Percentiles rank a stretch among this genome's conserved stretches.
Evolutionary conservation across 2,797 vertebrate genomes (phyloP).

Genomic region (Schizopygopsis pylzovi): DNA sequence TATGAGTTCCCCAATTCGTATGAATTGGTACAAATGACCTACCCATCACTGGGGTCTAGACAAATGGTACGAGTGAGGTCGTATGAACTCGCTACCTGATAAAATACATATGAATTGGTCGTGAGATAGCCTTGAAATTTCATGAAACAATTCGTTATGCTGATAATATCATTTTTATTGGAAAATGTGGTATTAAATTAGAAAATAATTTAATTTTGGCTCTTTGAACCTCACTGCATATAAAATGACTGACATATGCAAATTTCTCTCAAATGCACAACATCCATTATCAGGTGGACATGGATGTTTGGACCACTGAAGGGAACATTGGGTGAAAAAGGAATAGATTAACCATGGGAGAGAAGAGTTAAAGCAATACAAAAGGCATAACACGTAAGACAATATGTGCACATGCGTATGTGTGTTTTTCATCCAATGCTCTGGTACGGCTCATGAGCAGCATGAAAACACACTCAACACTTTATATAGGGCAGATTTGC

Average conservation of each 20-base stretch:
- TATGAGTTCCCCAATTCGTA: no score
- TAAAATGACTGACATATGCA: not conserved
- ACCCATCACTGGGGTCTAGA: no score
- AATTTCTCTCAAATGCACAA: not conserved
- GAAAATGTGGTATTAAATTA: not conserved
- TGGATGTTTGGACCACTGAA: not conserved
- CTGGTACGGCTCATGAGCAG: slow-evolving; percentile 51
- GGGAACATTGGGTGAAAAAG: not conserved
- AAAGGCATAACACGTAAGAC: not conserved
- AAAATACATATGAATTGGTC: no score
- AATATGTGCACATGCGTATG: slow-evolving; percentile 33
- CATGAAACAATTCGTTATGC: not conserved
- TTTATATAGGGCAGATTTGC: slow-evolving; percentile 76
- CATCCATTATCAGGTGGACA: not conserved
- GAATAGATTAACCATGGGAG: not conserved
- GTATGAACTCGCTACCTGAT: no score
- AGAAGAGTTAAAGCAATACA: not conserved
- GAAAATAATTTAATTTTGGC: not conserved
- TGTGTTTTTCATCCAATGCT: slow-evolving; percentile 44
- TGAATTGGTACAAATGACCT: no score
- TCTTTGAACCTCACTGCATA: not conserved
- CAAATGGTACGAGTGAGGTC: no score
- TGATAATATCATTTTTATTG: not conserved
- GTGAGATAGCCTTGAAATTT: no score
- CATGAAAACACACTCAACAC: slow-evolving; percentile 62